Evolutionary conservation across 2,888 invertebrate species (phyloP).

Genomic region (Meliscaeva auricollis): DNA sequence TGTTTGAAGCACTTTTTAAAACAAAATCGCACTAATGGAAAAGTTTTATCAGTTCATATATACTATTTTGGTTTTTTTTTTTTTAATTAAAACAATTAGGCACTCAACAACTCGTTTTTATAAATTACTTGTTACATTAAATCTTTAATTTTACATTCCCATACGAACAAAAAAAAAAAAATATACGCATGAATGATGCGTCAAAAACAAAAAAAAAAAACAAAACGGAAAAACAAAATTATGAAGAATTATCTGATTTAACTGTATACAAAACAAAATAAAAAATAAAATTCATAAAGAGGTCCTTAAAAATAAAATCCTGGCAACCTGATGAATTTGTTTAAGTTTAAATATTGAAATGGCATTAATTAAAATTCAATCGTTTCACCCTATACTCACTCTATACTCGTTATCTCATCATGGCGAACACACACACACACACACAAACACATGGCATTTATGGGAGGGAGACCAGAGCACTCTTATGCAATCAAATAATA

Average conservation of each 20-base stretch:
- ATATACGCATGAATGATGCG: too few relatives aligned
- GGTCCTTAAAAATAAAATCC: not conserved
- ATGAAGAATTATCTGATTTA: not conserved
- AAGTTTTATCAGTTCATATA: too few relatives aligned
- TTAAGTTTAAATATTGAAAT: constrained; percentile 58
- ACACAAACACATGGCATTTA: not conserved
- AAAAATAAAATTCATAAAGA: not conserved
- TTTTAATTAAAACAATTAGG: too few relatives aligned
- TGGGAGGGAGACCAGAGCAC: not conserved
- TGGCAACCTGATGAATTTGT: constrained; percentile 41
- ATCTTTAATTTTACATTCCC: too few relatives aligned
- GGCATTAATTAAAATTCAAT: constrained; percentile 69
- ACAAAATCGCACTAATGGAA: too few relatives aligned
- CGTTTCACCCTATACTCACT: not conserved
- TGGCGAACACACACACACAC: not conserved
- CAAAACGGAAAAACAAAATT: too few relatives aligned
- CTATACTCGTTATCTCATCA: constrained; percentile 24
- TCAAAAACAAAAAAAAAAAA: not conserved
- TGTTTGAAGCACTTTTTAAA: too few relatives aligned
- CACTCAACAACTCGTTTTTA: too few relatives aligned
- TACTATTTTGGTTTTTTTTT: too few relatives aligned
- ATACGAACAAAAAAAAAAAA: too few relatives aligned
- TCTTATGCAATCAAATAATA: constrained; percentile 63
- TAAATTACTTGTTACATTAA: too few relatives aligned
- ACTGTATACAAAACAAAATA: not conserved